phyloP scores from a whole-genome alignment of 2,797 vertebrate species.

The Hybognathus amarus region DNA sequence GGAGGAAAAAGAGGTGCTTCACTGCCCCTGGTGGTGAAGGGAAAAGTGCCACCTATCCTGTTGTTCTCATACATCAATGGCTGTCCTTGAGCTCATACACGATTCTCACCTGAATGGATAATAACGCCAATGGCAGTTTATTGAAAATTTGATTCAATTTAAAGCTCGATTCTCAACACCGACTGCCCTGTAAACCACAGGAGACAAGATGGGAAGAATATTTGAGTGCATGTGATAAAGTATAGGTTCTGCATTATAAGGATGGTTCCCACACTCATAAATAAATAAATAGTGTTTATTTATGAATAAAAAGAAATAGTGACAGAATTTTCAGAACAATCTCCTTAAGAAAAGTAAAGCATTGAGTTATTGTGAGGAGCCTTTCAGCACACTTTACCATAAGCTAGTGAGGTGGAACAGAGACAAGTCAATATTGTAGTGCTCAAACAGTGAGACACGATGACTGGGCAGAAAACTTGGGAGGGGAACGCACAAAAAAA shows the following conservation, averaged over 20 bases:
- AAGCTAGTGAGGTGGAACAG: not conserved
- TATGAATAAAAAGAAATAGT: not conserved
- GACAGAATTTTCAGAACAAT: not conserved
- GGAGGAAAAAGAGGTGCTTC: not conserved
- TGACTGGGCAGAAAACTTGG: not conserved
- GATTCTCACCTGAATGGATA: conserved; percentile 12
- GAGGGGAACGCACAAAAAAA: not conserved
- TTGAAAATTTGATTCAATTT: conserved; percentile 54
- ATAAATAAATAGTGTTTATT: no score
- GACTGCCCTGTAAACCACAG: conserved; percentile 8
- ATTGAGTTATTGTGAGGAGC: not conserved
- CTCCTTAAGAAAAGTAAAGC: not conserved
- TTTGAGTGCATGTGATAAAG: conserved; percentile 40
- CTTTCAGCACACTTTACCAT: conserved; percentile 21
- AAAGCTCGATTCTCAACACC: conserved; percentile 15
- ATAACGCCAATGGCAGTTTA: conserved; percentile 32
- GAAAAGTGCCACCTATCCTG: not conserved
- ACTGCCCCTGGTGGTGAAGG: not conserved
- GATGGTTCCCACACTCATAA: not conserved
- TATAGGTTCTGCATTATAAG: not conserved
- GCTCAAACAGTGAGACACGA: conserved; percentile 4
- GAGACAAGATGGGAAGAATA: conserved; percentile 33
- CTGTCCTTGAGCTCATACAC: conserved; percentile 45
- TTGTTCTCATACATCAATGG: conserved; percentile 19
- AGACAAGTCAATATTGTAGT: not conserved